A percentile compares a stretch with the other conserved stretches of the same genome.
Conservation (phyloP, 1,140 invertebrate genomes). For the Scaptomyza pallida region DNA sequence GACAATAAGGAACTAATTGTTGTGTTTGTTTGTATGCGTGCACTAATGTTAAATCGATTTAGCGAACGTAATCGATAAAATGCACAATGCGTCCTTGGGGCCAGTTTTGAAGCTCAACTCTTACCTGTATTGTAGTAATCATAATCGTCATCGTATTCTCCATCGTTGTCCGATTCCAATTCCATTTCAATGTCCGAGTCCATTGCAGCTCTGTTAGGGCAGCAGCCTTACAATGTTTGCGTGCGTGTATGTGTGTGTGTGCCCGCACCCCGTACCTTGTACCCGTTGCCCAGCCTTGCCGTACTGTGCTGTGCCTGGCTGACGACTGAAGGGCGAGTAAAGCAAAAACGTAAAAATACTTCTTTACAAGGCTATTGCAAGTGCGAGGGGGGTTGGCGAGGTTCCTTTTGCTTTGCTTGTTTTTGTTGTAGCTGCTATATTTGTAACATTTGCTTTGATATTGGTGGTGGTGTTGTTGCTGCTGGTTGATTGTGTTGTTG, state of each 20-base stretch:
- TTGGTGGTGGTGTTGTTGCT: constrained; percentile 36
- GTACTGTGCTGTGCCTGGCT: constrained; percentile 21
- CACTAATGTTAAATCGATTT: constrained; percentile 65
- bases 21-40: constrained; percentile 27
- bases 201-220: constrained; percentile 54
- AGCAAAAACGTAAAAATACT: constrained; percentile 51
- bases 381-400: constrained; percentile 43
- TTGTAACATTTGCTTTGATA: constrained; percentile 32
- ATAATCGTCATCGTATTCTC: constrained; percentile 71
- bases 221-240: constrained; percentile 27
- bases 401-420: constrained; percentile 27
- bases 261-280: constrained; percentile 16
- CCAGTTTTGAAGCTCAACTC: not conserved
- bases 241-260: constrained; percentile 6
- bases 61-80: constrained; percentile 57
- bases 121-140: constrained; percentile 75
- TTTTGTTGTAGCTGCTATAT: constrained; percentile 23
- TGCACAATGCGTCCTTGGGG: constrained; percentile 32
- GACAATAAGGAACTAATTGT: constrained; percentile 21
- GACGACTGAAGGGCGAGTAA: constrained; percentile 49
- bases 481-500: constrained; percentile 32
- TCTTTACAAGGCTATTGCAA: constrained; percentile 49
- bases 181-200: constrained; percentile 77
- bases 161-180: constrained; percentile 73
- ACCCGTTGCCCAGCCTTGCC: constrained; percentile 24